These are phyloP conservation scores for Acanthacorydalis orientalis DNA, from an alignment of 2,888 invertebrate genomes.

Conservation along the genomic window DNA sequence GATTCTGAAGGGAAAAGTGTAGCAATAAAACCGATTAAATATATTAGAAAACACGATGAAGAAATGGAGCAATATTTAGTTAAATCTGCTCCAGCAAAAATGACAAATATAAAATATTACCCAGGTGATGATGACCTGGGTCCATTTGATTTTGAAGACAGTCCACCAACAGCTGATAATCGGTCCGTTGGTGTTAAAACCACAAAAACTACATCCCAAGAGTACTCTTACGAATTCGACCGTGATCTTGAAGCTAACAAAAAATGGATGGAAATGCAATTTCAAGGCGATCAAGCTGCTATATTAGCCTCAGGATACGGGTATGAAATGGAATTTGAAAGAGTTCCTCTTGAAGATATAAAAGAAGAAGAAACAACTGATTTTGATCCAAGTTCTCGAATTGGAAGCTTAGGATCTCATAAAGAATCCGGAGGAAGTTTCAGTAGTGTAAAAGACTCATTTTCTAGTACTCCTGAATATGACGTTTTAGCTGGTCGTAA, in stretches of 20 bases:
- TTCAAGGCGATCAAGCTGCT: constrained; percentile 50
- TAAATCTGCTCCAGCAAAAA: constrained; percentile 44
- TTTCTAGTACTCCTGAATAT: constrained; percentile 83
- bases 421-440: constrained; percentile 63
- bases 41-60: constrained; percentile 44
- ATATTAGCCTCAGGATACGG: constrained; percentile 40
- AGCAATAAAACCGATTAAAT: constrained; percentile 37
- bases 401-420: constrained; percentile 62
- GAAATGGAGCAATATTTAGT: constrained; percentile 55
- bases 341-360: constrained; percentile 76
- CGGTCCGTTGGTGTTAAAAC: constrained; percentile 17
- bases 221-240: constrained; percentile 27
- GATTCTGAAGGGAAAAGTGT: constrained; percentile 73
- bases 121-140: constrained; percentile 39
- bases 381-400: constrained; percentile 54
- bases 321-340: constrained; percentile 63
- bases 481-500: constrained; percentile 71
- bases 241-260: constrained; percentile 56
- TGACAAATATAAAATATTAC: constrained; percentile 30
- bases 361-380: constrained; percentile 85
- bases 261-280: constrained; percentile 82
- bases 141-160: constrained; percentile 53
- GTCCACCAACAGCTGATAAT: constrained; percentile 29
- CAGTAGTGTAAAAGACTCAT: constrained; percentile 74
- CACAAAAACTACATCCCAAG: constrained; percentile 18